Conservation (phyloP, 2,888 invertebrate species). For the Rotaria sp. region DNA sequence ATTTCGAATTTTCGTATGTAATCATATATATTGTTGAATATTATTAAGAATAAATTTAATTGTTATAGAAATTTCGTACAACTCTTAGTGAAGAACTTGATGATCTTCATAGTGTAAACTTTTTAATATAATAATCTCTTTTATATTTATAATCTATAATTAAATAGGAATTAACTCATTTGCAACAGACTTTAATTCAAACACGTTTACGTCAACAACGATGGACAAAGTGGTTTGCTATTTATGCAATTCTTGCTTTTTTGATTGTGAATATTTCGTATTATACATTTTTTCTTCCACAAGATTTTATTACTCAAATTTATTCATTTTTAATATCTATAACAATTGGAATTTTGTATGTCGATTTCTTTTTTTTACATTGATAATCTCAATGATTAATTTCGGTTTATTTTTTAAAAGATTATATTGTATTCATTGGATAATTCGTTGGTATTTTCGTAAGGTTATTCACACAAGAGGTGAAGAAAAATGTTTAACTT, state of each 20-base stretch:
- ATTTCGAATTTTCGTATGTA: slow-evolving; percentile 20
- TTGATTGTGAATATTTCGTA: not conserved
- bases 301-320: not conserved
- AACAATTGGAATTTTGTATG: not conserved
- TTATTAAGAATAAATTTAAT: not conserved
- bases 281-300: not conserved
- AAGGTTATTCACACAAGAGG: not conserved
- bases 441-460: slow-evolving; percentile 8
- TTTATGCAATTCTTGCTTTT: not conserved
- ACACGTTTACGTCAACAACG: not conserved
- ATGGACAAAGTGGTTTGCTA: slow-evolving; percentile 11
- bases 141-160: not conserved
- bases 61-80: slow-evolving; percentile 23
- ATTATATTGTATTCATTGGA: not conserved
- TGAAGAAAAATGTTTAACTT: not conserved
- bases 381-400: not conserved
- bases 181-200: not conserved
- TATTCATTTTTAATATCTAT: not conserved
- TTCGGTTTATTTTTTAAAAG: not conserved
- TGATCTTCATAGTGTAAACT: not conserved
- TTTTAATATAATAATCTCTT: not conserved
- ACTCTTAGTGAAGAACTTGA: slow-evolving; percentile 13
- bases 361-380: not conserved
- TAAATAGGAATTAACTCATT: not conserved
- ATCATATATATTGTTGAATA: not conserved